phyloP scores from a whole-genome alignment of 2,113 vertebrate genomes.

The Cyprinodon brontotheroides region DNA sequence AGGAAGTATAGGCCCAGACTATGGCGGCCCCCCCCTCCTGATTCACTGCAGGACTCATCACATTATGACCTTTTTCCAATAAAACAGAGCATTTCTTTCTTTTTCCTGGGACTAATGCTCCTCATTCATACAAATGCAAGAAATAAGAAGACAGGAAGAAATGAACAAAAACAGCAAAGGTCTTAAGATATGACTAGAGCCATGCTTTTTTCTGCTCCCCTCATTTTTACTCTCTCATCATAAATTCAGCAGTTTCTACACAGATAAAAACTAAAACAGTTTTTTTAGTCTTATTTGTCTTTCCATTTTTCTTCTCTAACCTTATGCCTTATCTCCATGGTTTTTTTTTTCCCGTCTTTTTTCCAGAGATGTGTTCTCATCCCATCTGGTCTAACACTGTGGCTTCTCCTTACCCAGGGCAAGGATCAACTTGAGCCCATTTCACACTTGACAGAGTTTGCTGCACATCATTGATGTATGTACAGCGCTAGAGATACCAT shows the following conservation, averaged over 20 bases:
- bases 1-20: too few relatives aligned
- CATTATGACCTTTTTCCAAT: too few relatives aligned
- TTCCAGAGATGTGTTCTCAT: conserved; percentile 53
- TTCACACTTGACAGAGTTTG: conserved; percentile 71
- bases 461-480: conserved; percentile 64
- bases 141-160: too few relatives aligned
- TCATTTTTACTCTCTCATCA: background rate
- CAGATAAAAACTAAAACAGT: background rate
- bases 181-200: background rate
- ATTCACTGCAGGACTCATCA: too few relatives aligned
- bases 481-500: conserved; percentile 47
- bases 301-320: background rate
- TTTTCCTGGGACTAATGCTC: too few relatives aligned
- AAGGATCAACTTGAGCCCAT: conserved; percentile 71
- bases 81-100: too few relatives aligned
- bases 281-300: conserved; percentile 37
- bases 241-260: background rate
- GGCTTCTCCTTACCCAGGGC: conserved; percentile 59
- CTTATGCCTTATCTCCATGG: conserved; percentile 9
- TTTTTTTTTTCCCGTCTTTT: conserved; percentile 3
- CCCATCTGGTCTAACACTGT: conserved; percentile 58
- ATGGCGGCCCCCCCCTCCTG: too few relatives aligned
- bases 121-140: too few relatives aligned
- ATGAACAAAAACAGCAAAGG: too few relatives aligned
- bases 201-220: background rate